Conservation (phyloP, 2,797 vertebrate species). For the Chloroceryle inda region DNA sequence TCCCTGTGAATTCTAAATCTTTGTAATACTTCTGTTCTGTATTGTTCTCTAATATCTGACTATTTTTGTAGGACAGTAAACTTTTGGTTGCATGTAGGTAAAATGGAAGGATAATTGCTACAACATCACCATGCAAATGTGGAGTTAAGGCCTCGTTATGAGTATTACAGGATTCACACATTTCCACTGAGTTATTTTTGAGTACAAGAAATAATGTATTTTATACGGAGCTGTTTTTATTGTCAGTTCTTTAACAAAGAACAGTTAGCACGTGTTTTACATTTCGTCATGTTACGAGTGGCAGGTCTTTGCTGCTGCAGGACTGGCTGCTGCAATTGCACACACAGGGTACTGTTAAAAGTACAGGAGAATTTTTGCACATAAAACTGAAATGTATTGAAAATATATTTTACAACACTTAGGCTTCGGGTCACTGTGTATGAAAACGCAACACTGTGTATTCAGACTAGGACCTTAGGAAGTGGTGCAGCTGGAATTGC, state of each 20-base stretch:
- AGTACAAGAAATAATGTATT: slow-evolving; percentile 52
- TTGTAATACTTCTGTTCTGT: slow-evolving; percentile 54
- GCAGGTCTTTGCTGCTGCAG: slow-evolving; percentile 25
- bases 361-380: slow-evolving; percentile 39
- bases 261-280: not conserved
- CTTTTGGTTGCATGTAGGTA: slow-evolving; percentile 71
- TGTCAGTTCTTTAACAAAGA: slow-evolving; percentile 55
- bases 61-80: slow-evolving; percentile 70
- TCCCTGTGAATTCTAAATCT: slow-evolving; percentile 46
- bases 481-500: not conserved
- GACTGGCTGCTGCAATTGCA: slow-evolving; percentile 22
- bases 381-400: slow-evolving; percentile 19
- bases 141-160: not conserved
- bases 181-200: slow-evolving; percentile 64
- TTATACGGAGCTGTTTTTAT: slow-evolving; percentile 57
- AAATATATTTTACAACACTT: slow-evolving; percentile 39
- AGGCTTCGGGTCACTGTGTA: not conserved
- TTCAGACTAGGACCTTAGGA: not conserved
- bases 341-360: slow-evolving; percentile 29
- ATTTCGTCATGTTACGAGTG: slow-evolving; percentile 30
- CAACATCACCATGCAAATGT: slow-evolving; percentile 20
- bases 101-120: slow-evolving; percentile 55
- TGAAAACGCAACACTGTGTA: not conserved
- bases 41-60: slow-evolving; percentile 62
- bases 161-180: slow-evolving; percentile 50